A percentile compares a stretch with the other conserved stretches of the same genome.
phyloP scores from a whole-genome alignment of 2,797 vertebrate genomes.

The Periparus ater region DNA sequence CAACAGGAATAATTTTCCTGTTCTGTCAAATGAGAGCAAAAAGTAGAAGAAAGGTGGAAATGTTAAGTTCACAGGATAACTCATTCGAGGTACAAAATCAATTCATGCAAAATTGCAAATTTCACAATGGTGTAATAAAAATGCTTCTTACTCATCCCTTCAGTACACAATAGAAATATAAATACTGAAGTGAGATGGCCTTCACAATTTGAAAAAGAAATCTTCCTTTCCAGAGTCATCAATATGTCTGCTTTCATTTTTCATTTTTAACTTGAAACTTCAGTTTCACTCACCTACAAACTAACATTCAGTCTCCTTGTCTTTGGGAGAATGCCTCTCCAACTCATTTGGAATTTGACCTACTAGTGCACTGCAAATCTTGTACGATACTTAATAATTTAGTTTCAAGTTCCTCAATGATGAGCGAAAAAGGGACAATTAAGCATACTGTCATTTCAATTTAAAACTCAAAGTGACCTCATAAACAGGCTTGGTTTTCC shows the following conservation, averaged over 20 bases:
- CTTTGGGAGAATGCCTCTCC: background rate
- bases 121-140: background rate
- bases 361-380: background rate
- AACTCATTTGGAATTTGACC: background rate
- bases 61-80: background rate
- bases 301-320: background rate
- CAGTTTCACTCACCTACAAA: background rate
- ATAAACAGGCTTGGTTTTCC: background rate
- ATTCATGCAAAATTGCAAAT: background rate
- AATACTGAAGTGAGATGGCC: background rate
- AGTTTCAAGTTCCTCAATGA: background rate
- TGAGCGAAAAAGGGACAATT: background rate
- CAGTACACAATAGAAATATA: background rate
- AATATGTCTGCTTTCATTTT: background rate
- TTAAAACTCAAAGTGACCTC: background rate
- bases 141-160: background rate
- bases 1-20: background rate
- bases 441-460: background rate
- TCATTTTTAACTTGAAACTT: background rate
- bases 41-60: background rate
- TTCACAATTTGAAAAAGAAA: background rate
- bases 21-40: background rate
- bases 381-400: background rate
- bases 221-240: background rate
- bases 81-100: background rate